Evolutionary conservation across 2,113 vertebrate species (phyloP).

Genomic region (Murina feae): DNA sequence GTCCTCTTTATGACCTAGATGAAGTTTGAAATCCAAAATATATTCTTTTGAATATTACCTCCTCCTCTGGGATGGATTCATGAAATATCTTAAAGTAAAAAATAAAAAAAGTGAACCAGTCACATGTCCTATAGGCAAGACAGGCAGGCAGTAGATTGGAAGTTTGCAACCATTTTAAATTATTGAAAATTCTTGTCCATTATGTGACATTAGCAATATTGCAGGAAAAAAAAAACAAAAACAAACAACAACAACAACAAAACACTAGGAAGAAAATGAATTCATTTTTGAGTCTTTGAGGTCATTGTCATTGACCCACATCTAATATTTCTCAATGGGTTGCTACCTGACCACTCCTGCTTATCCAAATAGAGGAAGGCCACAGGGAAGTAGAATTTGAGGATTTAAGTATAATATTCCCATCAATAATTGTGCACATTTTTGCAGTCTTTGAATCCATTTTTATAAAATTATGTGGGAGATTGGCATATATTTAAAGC

Average conservation of each 20-base stretch:
- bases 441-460: neutral
- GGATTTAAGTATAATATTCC: neutral
- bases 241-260: neutral
- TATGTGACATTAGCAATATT: neutral
- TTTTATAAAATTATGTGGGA: neutral
- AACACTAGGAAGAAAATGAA: neutral
- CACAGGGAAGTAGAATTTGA: neutral
- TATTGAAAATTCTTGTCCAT: neutral
- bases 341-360: neutral
- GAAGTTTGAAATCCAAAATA: conserved; percentile 38
- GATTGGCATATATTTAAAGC: neutral
- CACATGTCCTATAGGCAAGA: neutral
- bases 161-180: neutral
- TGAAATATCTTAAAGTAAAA: neutral
- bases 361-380: neutral
- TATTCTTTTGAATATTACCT: conserved; percentile 37
- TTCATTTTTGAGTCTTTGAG: neutral
- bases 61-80: neutral
- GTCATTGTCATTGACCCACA: neutral
- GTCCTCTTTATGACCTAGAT: conserved; percentile 9
- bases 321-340: neutral
- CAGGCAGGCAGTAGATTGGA: neutral
- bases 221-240: neutral
- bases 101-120: neutral
- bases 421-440: neutral